These are phyloP conservation scores for Pteropus alecto DNA, from an alignment of 2,113 vertebrate genomes.

Conservation along the genomic window DNA sequence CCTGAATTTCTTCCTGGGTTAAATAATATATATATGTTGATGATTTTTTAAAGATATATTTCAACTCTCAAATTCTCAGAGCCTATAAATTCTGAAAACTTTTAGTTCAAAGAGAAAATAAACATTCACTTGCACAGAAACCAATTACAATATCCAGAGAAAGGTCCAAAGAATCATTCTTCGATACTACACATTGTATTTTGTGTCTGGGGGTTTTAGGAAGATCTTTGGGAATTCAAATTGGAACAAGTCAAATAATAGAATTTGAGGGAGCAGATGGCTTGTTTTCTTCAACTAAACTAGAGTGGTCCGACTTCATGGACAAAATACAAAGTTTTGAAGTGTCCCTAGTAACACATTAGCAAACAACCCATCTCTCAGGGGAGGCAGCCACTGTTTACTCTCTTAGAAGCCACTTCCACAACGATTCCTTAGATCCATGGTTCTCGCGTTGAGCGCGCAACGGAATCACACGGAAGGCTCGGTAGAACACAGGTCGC, in stretches of 20 bases:
- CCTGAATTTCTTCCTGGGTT: not conserved
- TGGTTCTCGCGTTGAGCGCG: not conserved
- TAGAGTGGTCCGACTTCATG: not conserved
- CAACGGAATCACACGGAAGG: not conserved
- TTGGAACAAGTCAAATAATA: not conserved
- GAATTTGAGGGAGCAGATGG: not conserved
- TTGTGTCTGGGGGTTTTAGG: not conserved
- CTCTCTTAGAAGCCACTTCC: not conserved
- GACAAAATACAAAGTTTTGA: not conserved
- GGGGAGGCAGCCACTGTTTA: not conserved
- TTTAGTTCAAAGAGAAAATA: not conserved
- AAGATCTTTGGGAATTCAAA: conserved; percentile 1
- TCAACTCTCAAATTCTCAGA: not conserved
- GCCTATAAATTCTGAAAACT: not conserved
- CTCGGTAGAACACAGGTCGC: not conserved
- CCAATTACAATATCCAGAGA: not conserved
- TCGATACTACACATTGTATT: not conserved
- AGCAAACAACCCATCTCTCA: not conserved
- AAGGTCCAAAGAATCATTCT: not conserved
- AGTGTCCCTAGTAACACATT: not conserved
- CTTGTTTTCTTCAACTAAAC: not conserved
- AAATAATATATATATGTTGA: not conserved
- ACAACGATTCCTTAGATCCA: not conserved
- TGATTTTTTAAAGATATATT: not conserved
- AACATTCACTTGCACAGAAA: not conserved